Conservation (phyloP, 1,140 invertebrate genomes). For the Stegodyphus dumicola region DNA sequence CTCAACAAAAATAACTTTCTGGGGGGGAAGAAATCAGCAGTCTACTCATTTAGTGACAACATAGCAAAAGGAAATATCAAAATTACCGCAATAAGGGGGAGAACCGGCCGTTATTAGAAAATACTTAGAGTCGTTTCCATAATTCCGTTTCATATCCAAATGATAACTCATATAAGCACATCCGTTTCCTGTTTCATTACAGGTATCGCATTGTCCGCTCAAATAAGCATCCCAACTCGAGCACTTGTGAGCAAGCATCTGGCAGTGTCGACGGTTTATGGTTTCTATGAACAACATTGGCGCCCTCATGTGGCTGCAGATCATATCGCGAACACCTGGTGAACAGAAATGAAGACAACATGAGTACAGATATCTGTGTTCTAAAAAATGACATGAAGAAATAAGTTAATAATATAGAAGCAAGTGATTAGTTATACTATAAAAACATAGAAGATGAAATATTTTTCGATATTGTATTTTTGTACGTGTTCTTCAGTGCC, state of each 20-base stretch:
- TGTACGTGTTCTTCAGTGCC: too few species aligned
- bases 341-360: slow-evolving; percentile 33
- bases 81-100: slow-evolving; percentile 24
- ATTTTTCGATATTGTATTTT: too few species aligned
- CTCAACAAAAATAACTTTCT: too few species aligned
- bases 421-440: too few species aligned
- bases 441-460: too few species aligned
- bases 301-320: slow-evolving; percentile 87
- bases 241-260: slow-evolving; percentile 16
- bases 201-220: slow-evolving; percentile 14
- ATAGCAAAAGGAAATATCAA: background rate
- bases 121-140: slow-evolving; percentile 19
- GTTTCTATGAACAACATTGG: slow-evolving; percentile 87
- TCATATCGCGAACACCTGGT: slow-evolving; percentile 77
- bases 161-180: slow-evolving; percentile 27
- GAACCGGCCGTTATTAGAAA: slow-evolving; percentile 7
- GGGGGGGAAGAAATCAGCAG: too few species aligned
- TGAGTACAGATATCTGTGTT: too few species aligned
- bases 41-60: too few species aligned
- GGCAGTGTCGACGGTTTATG: slow-evolving; percentile 72
- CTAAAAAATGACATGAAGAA: too few species aligned
- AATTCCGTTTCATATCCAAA: background rate
- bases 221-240: slow-evolving; percentile 1
- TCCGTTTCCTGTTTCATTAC: background rate
- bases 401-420: too few species aligned